phyloP scores from a whole-genome alignment of 1,140 invertebrate genomes.

The Camponotus pennsylvanicus region DNA sequence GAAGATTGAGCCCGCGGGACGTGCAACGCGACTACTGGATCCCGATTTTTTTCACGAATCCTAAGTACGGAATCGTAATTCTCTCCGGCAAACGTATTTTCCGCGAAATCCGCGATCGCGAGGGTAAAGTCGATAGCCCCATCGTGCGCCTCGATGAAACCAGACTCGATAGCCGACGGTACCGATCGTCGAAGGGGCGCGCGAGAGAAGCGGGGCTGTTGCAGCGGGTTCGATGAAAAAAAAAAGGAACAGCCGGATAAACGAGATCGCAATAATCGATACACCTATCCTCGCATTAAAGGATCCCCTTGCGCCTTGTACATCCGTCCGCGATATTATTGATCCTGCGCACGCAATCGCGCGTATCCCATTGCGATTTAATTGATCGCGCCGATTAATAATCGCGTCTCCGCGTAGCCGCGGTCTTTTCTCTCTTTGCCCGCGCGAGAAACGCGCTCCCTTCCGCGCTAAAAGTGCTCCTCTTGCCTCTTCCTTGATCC shows the following conservation, averaged over 20 bases:
- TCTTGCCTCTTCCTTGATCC: neutral
- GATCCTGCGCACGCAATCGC: constrained; percentile 82
- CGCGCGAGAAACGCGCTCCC: constrained; percentile 20
- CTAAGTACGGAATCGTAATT: neutral
- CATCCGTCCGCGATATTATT: constrained; percentile 80
- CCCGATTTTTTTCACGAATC: neutral
- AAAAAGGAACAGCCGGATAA: constrained; percentile 66
- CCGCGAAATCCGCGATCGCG: constrained; percentile 9
- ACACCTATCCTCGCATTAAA: constrained; percentile 82
- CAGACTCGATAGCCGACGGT: neutral
- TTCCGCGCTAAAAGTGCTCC: constrained; percentile 40
- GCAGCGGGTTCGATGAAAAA: neutral
- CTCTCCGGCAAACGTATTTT: neutral
- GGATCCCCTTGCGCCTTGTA: constrained; percentile 77
- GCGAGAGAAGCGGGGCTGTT: neutral
- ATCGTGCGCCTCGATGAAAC: neutral
- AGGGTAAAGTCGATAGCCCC: constrained; percentile 1
- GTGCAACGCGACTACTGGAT: constrained; percentile 15
- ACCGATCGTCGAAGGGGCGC: constrained; percentile 59
- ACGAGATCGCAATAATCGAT: constrained; percentile 77
- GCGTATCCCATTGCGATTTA: constrained; percentile 83
- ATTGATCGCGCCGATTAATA: constrained; percentile 85
- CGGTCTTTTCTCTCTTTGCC: constrained; percentile 33
- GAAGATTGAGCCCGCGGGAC: constrained; percentile 21
- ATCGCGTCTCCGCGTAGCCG: constrained; percentile 77